Conservation (phyloP, 1,140 invertebrate species). For the Paralvinella palmiformis region DNA sequence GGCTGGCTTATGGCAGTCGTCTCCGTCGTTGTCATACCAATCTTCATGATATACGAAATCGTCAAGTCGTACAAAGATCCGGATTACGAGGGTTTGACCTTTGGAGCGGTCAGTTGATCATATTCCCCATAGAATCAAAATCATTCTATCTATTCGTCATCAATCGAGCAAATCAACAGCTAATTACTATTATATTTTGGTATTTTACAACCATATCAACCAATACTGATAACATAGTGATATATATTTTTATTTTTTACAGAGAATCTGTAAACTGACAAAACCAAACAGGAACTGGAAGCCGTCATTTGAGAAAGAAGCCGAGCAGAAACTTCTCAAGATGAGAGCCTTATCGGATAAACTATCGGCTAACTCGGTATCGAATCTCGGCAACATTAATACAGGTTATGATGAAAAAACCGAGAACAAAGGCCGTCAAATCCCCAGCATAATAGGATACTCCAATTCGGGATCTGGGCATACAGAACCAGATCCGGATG, state of each 20-base stretch:
- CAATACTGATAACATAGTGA: too few relatives aligned
- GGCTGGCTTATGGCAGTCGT: conserved; percentile 18
- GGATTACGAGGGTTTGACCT: conserved; percentile 12
- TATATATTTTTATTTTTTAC: not conserved
- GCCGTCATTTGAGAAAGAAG: not conserved
- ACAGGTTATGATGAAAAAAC: too few relatives aligned
- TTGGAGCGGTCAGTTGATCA: not conserved
- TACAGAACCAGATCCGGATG: too few relatives aligned
- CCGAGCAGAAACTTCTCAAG: not conserved
- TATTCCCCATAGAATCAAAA: not conserved
- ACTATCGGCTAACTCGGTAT: not conserved
- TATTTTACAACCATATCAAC: not conserved
- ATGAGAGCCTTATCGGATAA: not conserved
- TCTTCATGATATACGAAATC: conserved; percentile 3
- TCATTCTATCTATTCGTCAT: not conserved
- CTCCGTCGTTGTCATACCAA: not conserved
- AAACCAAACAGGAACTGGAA: conserved; percentile 1
- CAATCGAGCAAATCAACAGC: not conserved
- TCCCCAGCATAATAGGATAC: too few relatives aligned
- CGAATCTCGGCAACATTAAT: not conserved
- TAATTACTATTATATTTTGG: not conserved
- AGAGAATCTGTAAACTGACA: conserved; percentile 5
- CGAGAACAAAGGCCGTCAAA: not conserved
- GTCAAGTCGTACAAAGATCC: conserved; percentile 7
- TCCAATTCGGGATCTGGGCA: too few relatives aligned